phyloP scores from a whole-genome alignment of 1,140 invertebrate genomes.

The Centruroides vittatus region DNA sequence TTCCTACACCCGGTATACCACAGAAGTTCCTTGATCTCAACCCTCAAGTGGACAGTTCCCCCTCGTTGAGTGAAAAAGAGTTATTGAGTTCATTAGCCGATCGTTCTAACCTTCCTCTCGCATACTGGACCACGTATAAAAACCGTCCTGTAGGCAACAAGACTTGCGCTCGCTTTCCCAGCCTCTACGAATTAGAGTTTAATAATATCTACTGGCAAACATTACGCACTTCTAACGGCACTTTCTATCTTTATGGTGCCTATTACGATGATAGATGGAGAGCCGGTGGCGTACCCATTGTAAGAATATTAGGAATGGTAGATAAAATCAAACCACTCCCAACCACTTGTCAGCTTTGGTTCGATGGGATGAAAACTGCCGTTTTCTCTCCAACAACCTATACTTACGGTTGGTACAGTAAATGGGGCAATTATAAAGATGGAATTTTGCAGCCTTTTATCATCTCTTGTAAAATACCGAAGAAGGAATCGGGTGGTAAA shows the following conservation, averaged over 20 bases:
- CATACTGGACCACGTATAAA: slow-evolving; percentile 19
- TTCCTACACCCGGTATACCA: slow-evolving; percentile 15
- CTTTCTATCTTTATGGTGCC: slow-evolving; percentile 75
- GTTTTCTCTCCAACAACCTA: slow-evolving; percentile 57
- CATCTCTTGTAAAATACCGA: slow-evolving; percentile 66
- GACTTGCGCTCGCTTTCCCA: slow-evolving; percentile 62
- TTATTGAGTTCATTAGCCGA: slow-evolving; percentile 47
- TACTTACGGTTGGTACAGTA: slow-evolving; percentile 86
- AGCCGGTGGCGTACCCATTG: slow-evolving; percentile 58
- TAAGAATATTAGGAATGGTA: slow-evolving; percentile 79
- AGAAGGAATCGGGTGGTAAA: slow-evolving; percentile 29
- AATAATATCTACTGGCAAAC: slow-evolving; percentile 87
- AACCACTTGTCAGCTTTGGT: slow-evolving; percentile 79
- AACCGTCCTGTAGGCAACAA: slow-evolving; percentile 42
- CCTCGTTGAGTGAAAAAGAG: slow-evolving; percentile 52
- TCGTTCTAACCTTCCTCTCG: slow-evolving; percentile 20
- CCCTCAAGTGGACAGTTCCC: slow-evolving; percentile 48
- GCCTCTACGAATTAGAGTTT: slow-evolving; percentile 56
- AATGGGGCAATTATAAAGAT: slow-evolving; percentile 88
- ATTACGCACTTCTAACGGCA: slow-evolving; percentile 58
- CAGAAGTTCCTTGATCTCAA: slow-evolving; percentile 27
- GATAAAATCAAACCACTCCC: slow-evolving; percentile 70
- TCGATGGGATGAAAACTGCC: slow-evolving; percentile 61
- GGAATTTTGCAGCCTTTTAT: slow-evolving; percentile 82
- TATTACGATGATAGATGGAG: slow-evolving; percentile 67